Percentiles rank a stretch among this genome's conserved stretches.
Conservation (phyloP, 2,797 vertebrate species). For the Gadopsis marmoratus region DNA sequence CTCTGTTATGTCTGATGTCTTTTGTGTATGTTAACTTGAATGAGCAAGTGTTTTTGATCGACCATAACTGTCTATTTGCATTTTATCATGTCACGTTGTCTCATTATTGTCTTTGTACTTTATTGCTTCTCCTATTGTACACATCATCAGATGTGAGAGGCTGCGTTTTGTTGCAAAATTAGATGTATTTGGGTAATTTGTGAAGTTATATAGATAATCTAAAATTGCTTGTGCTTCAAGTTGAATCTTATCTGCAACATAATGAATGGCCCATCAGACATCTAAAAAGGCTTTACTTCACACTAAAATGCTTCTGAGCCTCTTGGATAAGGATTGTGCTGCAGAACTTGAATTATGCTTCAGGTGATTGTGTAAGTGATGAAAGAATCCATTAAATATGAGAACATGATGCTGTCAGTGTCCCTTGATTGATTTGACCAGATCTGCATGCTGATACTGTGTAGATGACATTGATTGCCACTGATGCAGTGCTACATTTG, state of each 20-base stretch:
- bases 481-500: conserved; percentile 18
- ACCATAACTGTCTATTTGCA: conserved; percentile 43
- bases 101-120: conserved; percentile 45
- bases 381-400: conserved; percentile 77
- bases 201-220: conserved; percentile 48
- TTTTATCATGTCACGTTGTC: conserved; percentile 47
- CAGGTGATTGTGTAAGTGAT: conserved; percentile 64
- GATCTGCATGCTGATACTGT: conserved; percentile 1
- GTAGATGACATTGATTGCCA: conserved; percentile 8
- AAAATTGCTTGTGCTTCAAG: conserved; percentile 60
- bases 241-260: conserved; percentile 40
- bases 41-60: conserved; percentile 67
- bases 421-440: conserved; percentile 41
- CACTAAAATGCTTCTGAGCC: conserved; percentile 64
- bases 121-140: conserved; percentile 47
- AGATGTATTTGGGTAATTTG: conserved; percentile 51
- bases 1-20: conserved; percentile 52
- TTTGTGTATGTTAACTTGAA: conserved; percentile 62
- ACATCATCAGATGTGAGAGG: conserved; percentile 28
- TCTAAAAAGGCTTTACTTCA: conserved; percentile 66
- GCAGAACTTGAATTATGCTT: conserved; percentile 57
- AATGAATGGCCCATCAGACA: conserved; percentile 40
- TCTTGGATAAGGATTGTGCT: conserved; percentile 48
- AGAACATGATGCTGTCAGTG: conserved; percentile 44
- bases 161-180: conserved; percentile 50